Percentiles rank a stretch among this genome's conserved stretches.
Conservation (phyloP, 1,140 invertebrate genomes). For the Arion vulgaris region DNA sequence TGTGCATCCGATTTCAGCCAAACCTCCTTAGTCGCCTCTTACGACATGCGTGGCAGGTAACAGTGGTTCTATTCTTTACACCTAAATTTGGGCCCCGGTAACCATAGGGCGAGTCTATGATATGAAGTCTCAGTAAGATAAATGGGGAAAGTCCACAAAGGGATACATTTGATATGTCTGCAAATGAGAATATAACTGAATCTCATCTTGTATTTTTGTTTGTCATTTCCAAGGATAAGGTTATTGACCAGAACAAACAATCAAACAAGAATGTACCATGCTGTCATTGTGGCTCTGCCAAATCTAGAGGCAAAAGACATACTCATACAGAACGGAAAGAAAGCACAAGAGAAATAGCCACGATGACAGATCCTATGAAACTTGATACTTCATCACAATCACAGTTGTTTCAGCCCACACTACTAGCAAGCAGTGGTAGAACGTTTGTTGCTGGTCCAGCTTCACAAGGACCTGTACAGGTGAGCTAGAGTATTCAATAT, state of each 20-base stretch:
- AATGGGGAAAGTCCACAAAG: no score
- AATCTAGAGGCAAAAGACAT: conserved; percentile 14
- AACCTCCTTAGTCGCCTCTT: no score
- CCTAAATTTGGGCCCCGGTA: no score
- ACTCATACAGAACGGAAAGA: conserved; percentile 1
- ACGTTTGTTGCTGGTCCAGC: conserved; percentile 15
- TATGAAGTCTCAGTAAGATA: no score
- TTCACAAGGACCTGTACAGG: neutral
- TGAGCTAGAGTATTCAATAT: neutral
- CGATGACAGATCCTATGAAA: conserved; percentile 8
- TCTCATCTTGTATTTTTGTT: neutral
- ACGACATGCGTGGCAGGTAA: no score
- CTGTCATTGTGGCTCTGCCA: conserved; percentile 6
- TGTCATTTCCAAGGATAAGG: neutral
- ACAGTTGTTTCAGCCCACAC: neutral
- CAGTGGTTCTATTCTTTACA: no score
- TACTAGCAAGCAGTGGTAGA: neutral
- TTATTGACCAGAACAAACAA: neutral
- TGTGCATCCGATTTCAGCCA: no score
- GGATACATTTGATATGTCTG: no score
- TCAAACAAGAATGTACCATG: conserved; percentile 9
- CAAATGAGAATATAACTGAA: no score
- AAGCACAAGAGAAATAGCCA: neutral
- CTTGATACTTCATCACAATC: no score
- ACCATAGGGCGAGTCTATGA: no score